phyloP scores from a whole-genome alignment of 2,888 invertebrate genomes.

The Oscheius onirici region DNA sequence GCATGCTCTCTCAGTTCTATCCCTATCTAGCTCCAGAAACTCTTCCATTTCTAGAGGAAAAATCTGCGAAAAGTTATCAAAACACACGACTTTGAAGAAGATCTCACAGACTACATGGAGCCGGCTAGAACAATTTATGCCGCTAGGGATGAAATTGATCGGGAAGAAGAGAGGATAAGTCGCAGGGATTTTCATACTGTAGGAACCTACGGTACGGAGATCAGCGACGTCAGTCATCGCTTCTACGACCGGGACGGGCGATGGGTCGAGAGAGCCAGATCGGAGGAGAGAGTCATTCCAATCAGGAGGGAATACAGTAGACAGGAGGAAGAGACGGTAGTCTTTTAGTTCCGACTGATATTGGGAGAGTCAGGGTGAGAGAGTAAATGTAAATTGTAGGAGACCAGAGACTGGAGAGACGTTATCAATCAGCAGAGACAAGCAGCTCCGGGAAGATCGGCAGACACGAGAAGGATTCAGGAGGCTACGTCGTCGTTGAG shows the following conservation, averaged over 20 bases:
- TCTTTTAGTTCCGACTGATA: not conserved
- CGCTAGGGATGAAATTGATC: not conserved
- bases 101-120: constrained; percentile 17
- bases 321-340: not conserved
- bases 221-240: constrained; percentile 45
- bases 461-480: constrained; percentile 26
- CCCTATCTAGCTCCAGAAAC: not conserved
- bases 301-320: constrained; percentile 44
- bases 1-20: constrained; percentile 1
- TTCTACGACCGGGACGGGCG: constrained; percentile 56
- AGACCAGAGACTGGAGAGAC: constrained; percentile 55
- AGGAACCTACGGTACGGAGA: constrained; percentile 40
- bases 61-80: constrained; percentile 22
- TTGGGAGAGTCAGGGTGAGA: not conserved
- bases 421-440: constrained; percentile 59
- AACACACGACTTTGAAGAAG: constrained; percentile 13
- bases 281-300: constrained; percentile 22
- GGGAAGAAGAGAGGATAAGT: not conserved
- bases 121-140: constrained; percentile 15
- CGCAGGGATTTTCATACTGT: constrained; percentile 36
- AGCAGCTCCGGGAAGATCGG: constrained; percentile 47
- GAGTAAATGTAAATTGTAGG: constrained; percentile 34
- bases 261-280: constrained; percentile 37
- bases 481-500: constrained; percentile 29
- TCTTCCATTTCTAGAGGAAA: constrained; percentile 24